Base-by-base conservation (phyloP, 2,888 invertebrate species). In the Dynastes maya region DNA sequence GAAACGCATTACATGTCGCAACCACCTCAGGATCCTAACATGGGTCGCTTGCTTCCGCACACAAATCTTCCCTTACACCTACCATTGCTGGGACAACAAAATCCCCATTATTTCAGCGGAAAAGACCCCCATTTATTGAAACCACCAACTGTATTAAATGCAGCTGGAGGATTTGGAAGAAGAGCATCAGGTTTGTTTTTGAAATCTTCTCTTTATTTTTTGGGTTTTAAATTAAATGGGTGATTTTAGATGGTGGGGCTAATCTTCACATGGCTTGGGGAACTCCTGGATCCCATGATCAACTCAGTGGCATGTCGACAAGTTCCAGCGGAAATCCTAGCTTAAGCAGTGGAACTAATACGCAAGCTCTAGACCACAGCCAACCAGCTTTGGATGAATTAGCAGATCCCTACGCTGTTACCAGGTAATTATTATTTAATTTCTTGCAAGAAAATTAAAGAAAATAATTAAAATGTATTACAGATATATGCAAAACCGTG, bases 61-160 rank as follows among this genome's bases (percentile, higher is more conserved):
- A 94, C 95, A 51, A 96, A 97, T 91, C 90, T 97, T 85, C 95
- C 96, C 8, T 92, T 95, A 79, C 95, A 96, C 88, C 91, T 97
- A 86, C 96, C 97, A 1, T 92, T 95, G 79, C 92, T 96, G 74
- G 95, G 95, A 86, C 94, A 96, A 87, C 95, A 95, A 85, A 95
- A 95, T 65, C 94, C 95, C 45, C 93, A 95, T 78, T 95, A 95
- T 90, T 95, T 96, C 88, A 95, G 95, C 86, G 95, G 96, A 80
- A 97, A 97, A 86, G 97, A 98, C 90, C 97, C 97, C 84, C 97
- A 98, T 88, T 90, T 98, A 81, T 90, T 98, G 78, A 97, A 97
- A 88, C 97, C 97, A n/a, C 98, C 97, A 0, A 94, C 95, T 78
- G 95, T 96, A 13, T 93, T 97, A 93, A 95, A 95, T 86, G 95